phyloP scores from a whole-genome alignment of 23 tunicate genomes.

The Oikopleura dioica region DNA sequence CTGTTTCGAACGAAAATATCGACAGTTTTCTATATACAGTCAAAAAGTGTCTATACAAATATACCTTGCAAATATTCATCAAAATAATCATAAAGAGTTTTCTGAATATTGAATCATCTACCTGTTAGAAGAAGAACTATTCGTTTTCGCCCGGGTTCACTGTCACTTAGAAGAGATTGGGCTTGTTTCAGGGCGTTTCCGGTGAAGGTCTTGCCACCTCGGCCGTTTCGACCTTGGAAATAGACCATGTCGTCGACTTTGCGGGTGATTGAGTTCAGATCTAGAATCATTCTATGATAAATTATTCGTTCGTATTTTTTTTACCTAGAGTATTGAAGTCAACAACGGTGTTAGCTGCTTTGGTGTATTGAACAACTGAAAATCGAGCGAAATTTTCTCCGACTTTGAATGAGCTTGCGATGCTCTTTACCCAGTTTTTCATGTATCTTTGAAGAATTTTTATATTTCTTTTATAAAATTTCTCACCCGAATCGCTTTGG shows the following conservation, averaged over 20 bases:
- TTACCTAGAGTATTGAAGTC: no score
- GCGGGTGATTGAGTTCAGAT: not conserved
- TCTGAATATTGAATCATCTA: no score
- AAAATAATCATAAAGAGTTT: no score
- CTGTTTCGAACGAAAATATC: no score
- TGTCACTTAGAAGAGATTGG: not conserved
- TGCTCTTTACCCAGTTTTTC: not conserved
- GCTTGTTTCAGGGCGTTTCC: not conserved
- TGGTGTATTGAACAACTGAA: not conserved
- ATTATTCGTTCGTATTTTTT: no score
- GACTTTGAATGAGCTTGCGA: not conserved
- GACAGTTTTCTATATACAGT: no score
- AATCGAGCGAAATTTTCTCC: slow-evolving; percentile 3
- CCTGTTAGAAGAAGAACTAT: not conserved
- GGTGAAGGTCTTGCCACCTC: not conserved
- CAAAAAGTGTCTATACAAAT: no score
- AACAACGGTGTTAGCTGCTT: not conserved
- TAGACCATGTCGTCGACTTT: not conserved
- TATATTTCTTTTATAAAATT: not conserved
- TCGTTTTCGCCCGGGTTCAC: not conserved
- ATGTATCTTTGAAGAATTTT: not conserved
- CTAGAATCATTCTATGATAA: no score
- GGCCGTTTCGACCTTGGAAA: no score
- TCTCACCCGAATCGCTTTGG: not conserved
- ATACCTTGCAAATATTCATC: no score